Evolutionary conservation across 2,113 vertebrate genomes (phyloP).

Genomic region (Hippolais icterina): DNA sequence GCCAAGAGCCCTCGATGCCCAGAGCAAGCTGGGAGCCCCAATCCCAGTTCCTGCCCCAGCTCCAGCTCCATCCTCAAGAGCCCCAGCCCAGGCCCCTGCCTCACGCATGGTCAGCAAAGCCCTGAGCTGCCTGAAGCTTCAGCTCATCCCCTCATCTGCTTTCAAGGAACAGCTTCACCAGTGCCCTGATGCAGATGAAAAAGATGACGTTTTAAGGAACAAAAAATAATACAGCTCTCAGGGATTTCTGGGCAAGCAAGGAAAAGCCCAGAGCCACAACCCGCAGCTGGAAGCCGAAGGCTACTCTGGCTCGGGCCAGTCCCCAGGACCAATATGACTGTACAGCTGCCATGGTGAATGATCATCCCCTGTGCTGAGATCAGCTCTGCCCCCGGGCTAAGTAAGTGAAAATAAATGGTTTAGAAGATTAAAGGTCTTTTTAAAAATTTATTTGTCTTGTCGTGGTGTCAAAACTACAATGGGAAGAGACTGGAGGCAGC

Average conservation of each 20-base stretch:
- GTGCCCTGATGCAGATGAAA: not conserved
- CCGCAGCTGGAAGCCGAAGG: constrained; percentile 25
- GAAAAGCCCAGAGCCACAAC: not conserved
- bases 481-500: constrained; percentile 55
- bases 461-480: constrained; percentile 62
- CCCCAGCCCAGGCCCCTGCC: not conserved
- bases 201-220: not conserved
- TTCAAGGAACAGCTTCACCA: not conserved
- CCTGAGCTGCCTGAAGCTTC: not conserved
- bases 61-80: not conserved
- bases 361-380: constrained; percentile 62
- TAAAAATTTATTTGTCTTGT: constrained; percentile 76
- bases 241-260: not conserved
- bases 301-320: not conserved
- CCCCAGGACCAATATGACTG: constrained; percentile 47
- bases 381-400: constrained; percentile 74
- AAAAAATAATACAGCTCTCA: not conserved
- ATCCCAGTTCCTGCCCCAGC: not conserved
- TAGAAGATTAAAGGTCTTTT: constrained; percentile 75
- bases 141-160: not conserved
- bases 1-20: not conserved
- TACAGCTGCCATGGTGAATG: constrained; percentile 72
- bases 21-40: constrained; percentile 3
- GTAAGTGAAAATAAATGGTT: constrained; percentile 78
- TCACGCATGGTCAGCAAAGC: not conserved